Conservation (phyloP, 2,888 invertebrate species). For the Malthinus seriepunctatus region DNA sequence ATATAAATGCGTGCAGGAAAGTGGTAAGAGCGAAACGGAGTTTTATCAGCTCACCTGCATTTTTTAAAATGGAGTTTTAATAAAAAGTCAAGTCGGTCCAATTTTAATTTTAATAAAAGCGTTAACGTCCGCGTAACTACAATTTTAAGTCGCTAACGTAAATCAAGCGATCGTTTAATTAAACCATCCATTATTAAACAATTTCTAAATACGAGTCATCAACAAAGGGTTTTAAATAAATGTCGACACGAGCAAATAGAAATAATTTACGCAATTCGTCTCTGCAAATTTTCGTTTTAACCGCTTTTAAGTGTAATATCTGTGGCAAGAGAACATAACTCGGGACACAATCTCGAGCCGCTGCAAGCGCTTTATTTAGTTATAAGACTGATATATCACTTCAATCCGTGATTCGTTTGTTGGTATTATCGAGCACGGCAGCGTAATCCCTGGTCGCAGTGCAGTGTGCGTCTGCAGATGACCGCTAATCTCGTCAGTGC, state of each 20-base stretch:
- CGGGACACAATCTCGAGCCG: slow-evolving; percentile 39
- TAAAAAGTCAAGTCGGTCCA: slow-evolving; percentile 25
- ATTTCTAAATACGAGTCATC: slow-evolving; percentile 22
- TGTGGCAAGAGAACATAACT: slow-evolving; percentile 18
- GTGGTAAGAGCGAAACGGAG: slow-evolving; percentile 13
- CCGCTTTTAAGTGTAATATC: slow-evolving; percentile 1
- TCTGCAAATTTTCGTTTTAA: background rate
- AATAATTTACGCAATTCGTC: slow-evolving; percentile 7
- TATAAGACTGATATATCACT: slow-evolving; percentile 48
- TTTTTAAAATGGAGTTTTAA: slow-evolving; percentile 23
- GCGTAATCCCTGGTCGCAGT: slow-evolving; percentile 44
- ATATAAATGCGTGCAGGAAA: slow-evolving; percentile 37
- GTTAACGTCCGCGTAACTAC: slow-evolving; percentile 24
- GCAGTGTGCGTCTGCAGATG: slow-evolving; percentile 43
- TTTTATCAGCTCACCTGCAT: slow-evolving; percentile 17
- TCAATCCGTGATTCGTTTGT: slow-evolving; percentile 46
- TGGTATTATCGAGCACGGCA: slow-evolving; percentile 42
- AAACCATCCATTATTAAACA: slow-evolving; percentile 29
- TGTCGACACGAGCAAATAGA: slow-evolving; percentile 12
- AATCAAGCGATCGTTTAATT: slow-evolving; percentile 29
- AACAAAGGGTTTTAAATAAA: slow-evolving; percentile 16
- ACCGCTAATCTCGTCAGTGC: slow-evolving; percentile 24
- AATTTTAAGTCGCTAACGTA: slow-evolving; percentile 26
- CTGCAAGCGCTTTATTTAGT: slow-evolving; percentile 39
- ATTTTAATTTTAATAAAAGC: slow-evolving; percentile 34